Evolutionary conservation across 2,888 invertebrate species (phyloP).

Genomic region (Melikaiella ostensackeni): DNA sequence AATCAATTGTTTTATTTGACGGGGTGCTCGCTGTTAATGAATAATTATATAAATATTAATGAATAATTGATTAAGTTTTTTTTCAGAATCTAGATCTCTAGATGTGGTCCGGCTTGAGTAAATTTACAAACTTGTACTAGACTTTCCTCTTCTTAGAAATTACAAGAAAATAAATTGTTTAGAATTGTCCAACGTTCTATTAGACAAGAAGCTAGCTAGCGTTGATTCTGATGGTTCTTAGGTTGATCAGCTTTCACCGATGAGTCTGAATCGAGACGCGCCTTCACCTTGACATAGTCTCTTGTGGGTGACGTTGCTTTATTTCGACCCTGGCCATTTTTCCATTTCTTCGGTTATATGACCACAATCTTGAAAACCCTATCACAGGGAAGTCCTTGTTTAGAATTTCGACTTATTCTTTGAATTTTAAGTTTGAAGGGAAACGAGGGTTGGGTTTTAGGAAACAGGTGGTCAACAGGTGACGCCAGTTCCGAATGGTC

Average conservation of each 20-base stretch:
- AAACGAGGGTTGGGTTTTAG: slow-evolving; percentile 1
- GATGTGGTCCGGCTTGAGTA: not conserved
- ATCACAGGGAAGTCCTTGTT: not conserved
- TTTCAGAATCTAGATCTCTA: not conserved
- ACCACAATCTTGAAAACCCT: not conserved
- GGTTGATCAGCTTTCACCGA: slow-evolving; percentile 61
- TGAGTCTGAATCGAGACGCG: slow-evolving; percentile 58
- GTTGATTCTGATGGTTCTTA: slow-evolving; percentile 2
- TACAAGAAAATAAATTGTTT: not conserved
- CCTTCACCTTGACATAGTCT: slow-evolving; percentile 72
- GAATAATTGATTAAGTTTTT: no score
- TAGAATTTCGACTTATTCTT: not conserved
- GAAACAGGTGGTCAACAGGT: slow-evolving; percentile 52
- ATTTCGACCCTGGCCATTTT: not conserved
- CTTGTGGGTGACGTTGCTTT: slow-evolving; percentile 2
- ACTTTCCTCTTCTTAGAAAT: not conserved
- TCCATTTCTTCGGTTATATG: not conserved
- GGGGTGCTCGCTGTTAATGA: no score
- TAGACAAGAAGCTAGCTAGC: not conserved
- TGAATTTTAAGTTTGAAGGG: slow-evolving; percentile 6
- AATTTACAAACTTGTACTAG: not conserved
- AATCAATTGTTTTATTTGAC: no score
- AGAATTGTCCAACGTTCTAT: not conserved
- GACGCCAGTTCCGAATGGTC: slow-evolving; percentile 44
- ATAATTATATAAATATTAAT: no score